Evolutionary conservation across 37 sponge, comb jelly and placozoan species (phyloP), one percentile per base, ranked within the genome.

Genomic region (Cliona cf. orientalis): DNA sequence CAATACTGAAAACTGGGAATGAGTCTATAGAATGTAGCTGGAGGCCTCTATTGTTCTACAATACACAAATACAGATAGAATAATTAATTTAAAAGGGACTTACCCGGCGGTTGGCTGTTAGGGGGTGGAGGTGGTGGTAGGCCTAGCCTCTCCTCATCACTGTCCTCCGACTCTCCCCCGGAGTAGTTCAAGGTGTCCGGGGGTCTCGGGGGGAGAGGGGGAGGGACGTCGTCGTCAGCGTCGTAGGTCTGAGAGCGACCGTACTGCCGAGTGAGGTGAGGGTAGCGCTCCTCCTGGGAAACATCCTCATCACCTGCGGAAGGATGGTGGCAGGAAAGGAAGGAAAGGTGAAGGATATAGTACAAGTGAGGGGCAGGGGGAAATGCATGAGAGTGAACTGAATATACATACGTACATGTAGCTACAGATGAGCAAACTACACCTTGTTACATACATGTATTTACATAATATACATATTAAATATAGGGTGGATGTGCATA

Each of bases 121-220:
- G 87, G 65, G 0, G 81, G 87, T 19, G 79, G 87, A 21, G 76
- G 84, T 29, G 75, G 55, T 32, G 9, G 72, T 25, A 19, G 5
- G n/a, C n/a, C n/a, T n/a, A n/a, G n/a, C 17, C 55, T 49, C 55
- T 49, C 49, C 6, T 57, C 58, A 7, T 33, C 37, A 11, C 60
- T 34, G 5, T 75, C 68, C 46, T 43, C 17, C 46, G 12, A 22
- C 5, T 31, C 34, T 0, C 41, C 71, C 22, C 40, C 19, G 19
- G 46, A 35, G 37, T 67, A 69, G 11, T 39, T 46, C 11, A 63
- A 42, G 1, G 83, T 79, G 29, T 87, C 87, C 21, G 80, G 71
- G 4, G 82, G 84, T 44, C 92, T 74, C 49, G 92, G 92, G 5
- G 92, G 92, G 34, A 88, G 53, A 0, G 92, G 92, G 39, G 92